A percentile compares a stretch with the other conserved stretches of the same genome.
Conservation (phyloP, 2,888 invertebrate genomes). For the Lochmaea crataegi region DNA sequence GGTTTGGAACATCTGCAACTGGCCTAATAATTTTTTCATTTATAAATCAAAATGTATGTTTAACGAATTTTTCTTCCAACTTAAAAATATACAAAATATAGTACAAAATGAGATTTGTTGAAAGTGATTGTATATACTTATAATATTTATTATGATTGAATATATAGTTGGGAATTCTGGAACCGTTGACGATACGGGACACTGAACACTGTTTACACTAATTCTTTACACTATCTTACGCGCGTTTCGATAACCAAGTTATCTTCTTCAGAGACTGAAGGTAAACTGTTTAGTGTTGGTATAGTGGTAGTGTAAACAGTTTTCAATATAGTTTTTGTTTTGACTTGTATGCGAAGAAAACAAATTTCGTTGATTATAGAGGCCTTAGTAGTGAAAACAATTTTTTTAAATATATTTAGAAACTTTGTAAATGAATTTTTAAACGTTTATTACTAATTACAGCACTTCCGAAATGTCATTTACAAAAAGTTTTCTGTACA, state of each 20-base stretch:
- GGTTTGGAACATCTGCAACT: neutral
- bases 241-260: too few species aligned
- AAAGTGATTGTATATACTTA: slow-evolving; percentile 42
- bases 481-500: slow-evolving; percentile 13
- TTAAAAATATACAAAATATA: slow-evolving; percentile 41
- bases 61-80: slow-evolving; percentile 40
- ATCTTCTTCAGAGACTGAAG: too few species aligned
- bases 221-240: too few species aligned
- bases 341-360: slow-evolving; percentile 23
- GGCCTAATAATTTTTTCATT: slow-evolving; percentile 37
- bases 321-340: too few species aligned
- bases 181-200: too few species aligned
- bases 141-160: slow-evolving; percentile 48
- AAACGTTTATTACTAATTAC: slow-evolving; percentile 9
- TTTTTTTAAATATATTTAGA: slow-evolving; percentile 21
- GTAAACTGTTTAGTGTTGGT: too few species aligned
- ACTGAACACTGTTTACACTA: too few species aligned
- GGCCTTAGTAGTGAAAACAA: slow-evolving; percentile 45
- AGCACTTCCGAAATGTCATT: slow-evolving; percentile 43
- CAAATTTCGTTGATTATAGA: slow-evolving; percentile 43
- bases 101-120: slow-evolving; percentile 47
- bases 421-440: slow-evolving; percentile 7
- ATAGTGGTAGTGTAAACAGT: too few species aligned
- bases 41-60: slow-evolving; percentile 31
- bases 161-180: too few species aligned